Base-by-base conservation (phyloP, 2,888 invertebrate species). In the Dilophus febrilis region DNA sequence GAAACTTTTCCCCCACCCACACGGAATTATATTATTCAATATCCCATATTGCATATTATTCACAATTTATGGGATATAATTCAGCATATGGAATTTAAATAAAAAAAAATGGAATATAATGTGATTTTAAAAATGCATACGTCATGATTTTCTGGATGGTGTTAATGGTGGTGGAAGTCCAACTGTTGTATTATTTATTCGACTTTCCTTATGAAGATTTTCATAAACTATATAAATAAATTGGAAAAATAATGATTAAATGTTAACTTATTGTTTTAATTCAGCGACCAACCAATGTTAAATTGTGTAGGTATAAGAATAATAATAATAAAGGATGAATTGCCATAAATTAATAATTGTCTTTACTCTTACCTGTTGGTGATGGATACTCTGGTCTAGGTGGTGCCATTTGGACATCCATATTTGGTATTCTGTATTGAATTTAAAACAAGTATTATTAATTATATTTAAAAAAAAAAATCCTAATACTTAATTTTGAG, bases 151-250 rank as follows among this genome's bases (percentile, higher is more conserved):
- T 49, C 63, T 54, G 48, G 64, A 59, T 51, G 63, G 59, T 47
- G 58, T 56, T 46, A 61, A 57, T 48, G 46, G 44, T 37, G 60
- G 59, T 49, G 58, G 57, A 58, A 53, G 62, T 57, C 54, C n/a
- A n/a, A n/a, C n/a, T n/a, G n/a, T n/a, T n/a, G n/a, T n/a, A n/a
- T n/a, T n/a, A n/a, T n/a, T n/a, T n/a, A n/a, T n/a, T n/a, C n/a
- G n/a, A n/a, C n/a, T n/a, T n/a, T 61, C 61, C 59, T 62, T 61
- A 55, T 61, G 59, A 61, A 62, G 60, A 61, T 62, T 62, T 57
- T 63, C 59, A 56, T 60, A 61, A 50, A 59, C 63, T 62, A 28
- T 4, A 42, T 40, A 28, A 11, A 16, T 18, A 38, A 13, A 17
- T 18, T 6, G 30, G 12, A 31, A 30, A 33, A 33, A 13, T 6